phyloP scores from a whole-genome alignment of 2,888 invertebrate genomes.

The Siphlonurus alternatus region DNA sequence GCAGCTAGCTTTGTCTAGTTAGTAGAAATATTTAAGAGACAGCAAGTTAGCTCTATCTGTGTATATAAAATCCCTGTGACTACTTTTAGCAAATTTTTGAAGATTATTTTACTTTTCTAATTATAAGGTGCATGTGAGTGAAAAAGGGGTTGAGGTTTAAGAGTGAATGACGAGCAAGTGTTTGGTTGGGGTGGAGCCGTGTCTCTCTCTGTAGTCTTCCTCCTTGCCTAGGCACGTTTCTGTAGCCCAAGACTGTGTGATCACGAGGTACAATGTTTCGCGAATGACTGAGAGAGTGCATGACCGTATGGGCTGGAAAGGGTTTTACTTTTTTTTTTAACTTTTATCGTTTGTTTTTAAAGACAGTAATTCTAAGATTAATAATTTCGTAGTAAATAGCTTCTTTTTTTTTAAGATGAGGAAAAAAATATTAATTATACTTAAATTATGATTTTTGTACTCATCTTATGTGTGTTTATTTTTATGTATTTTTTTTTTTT shows the following conservation, averaged over 20 bases:
- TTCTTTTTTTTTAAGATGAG: no score
- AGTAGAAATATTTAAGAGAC: no score
- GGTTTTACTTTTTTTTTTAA: not conserved
- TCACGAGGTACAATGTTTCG: not conserved
- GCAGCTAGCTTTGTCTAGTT: no score
- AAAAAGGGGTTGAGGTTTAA: no score
- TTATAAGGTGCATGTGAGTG: no score
- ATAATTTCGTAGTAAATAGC: not conserved
- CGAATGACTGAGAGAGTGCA: not conserved
- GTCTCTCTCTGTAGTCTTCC: not conserved
- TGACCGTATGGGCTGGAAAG: not conserved
- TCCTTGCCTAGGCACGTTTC: not conserved
- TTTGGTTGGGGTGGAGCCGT: not conserved
- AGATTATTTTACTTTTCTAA: no score
- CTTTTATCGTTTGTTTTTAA: not conserved
- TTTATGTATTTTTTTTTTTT: not conserved
- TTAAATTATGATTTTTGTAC: no score
- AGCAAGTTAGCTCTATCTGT: no score
- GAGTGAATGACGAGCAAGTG: not conserved
- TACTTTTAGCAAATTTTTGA: no score
- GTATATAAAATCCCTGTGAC: no score
- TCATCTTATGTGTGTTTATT: not conserved
- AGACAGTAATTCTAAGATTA: not conserved
- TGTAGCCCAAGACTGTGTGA: constrained; percentile 4
- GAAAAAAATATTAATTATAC: no score